Percentiles rank a stretch among this genome's conserved stretches.
Evolutionary conservation across 2,797 vertebrate genomes (phyloP).

Genomic region (Rhabdomys pumilio): DNA sequence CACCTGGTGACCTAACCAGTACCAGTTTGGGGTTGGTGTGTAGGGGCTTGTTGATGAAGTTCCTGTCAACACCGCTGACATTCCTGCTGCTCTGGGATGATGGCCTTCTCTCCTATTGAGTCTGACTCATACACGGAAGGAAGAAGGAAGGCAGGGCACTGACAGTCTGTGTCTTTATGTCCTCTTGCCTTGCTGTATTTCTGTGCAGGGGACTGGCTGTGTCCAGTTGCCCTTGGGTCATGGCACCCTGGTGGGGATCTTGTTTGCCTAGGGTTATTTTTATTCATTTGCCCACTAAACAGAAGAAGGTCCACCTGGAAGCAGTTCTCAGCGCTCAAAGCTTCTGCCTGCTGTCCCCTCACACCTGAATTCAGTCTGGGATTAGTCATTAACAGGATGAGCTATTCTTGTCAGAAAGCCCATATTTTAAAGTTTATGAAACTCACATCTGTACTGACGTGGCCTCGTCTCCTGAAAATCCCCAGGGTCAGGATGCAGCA

Average conservation of each 20-base stretch:
- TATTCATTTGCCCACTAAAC: not conserved
- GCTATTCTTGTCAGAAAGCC: not conserved
- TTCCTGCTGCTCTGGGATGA: not conserved
- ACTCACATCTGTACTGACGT: not conserved
- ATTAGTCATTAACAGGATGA: not conserved
- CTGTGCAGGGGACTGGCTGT: not conserved
- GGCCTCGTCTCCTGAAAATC: conserved; percentile 16
- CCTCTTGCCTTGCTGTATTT: not conserved
- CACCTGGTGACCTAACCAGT: not conserved
- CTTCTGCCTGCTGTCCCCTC: too few species aligned
- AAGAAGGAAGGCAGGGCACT: not conserved
- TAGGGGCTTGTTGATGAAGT: not conserved
- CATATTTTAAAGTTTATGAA: not conserved
- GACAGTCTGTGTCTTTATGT: not conserved
- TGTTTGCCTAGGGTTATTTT: not conserved
- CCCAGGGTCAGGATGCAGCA: not conserved
- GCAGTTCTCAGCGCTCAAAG: not conserved
- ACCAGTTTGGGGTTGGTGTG: too few species aligned
- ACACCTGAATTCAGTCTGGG: not conserved
- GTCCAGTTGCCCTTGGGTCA: not conserved
- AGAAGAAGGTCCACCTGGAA: not conserved
- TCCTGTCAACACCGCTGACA: not conserved
- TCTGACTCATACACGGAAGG: not conserved
- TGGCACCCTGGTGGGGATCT: not conserved
- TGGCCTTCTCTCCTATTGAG: not conserved